A percentile compares a stretch with the other conserved stretches of the same genome.
Evolutionary conservation across 2,888 invertebrate genomes (phyloP).

Genomic region (Scaptomyza caliginosa): DNA sequence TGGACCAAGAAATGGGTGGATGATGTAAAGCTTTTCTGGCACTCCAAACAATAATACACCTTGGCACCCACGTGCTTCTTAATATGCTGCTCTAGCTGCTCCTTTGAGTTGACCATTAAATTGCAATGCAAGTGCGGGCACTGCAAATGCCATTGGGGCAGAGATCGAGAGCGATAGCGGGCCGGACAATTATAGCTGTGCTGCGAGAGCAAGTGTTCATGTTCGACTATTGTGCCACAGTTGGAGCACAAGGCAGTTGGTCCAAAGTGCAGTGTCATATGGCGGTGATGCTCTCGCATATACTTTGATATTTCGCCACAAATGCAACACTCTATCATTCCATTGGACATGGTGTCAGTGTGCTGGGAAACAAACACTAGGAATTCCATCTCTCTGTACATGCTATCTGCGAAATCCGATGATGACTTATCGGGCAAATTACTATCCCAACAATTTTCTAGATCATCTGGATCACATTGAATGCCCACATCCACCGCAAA

Average conservation of each 20-base stretch:
- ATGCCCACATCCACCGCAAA: constrained; percentile 35
- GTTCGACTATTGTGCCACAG: constrained; percentile 57
- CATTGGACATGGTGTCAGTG: constrained; percentile 54
- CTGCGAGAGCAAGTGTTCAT: constrained; percentile 28
- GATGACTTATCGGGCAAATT: neutral
- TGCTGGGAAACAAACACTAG: constrained; percentile 44
- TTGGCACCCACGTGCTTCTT: constrained; percentile 31
- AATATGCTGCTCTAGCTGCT: constrained; percentile 62
- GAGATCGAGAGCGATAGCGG: neutral
- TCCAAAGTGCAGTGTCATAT: constrained; percentile 66
- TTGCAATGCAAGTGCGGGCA: constrained; percentile 69
- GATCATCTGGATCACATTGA: constrained; percentile 57
- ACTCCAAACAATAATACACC: constrained; percentile 57
- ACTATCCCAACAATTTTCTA: constrained; percentile 1
- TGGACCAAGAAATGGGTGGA: constrained; percentile 53
- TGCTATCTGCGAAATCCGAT: neutral
- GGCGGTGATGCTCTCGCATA: constrained; percentile 40
- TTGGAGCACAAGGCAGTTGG: constrained; percentile 54
- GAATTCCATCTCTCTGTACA: constrained; percentile 5
- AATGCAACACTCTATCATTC: constrained; percentile 60
- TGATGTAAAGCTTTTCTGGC: constrained; percentile 45
- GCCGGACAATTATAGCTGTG: constrained; percentile 54
- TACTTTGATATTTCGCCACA: constrained; percentile 69
- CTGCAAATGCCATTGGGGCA: constrained; percentile 21
- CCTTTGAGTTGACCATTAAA: constrained; percentile 40